These are phyloP conservation scores for Oreocharis arfaki DNA, from an alignment of 2,113 vertebrate genomes.

Conservation along the genomic window DNA sequence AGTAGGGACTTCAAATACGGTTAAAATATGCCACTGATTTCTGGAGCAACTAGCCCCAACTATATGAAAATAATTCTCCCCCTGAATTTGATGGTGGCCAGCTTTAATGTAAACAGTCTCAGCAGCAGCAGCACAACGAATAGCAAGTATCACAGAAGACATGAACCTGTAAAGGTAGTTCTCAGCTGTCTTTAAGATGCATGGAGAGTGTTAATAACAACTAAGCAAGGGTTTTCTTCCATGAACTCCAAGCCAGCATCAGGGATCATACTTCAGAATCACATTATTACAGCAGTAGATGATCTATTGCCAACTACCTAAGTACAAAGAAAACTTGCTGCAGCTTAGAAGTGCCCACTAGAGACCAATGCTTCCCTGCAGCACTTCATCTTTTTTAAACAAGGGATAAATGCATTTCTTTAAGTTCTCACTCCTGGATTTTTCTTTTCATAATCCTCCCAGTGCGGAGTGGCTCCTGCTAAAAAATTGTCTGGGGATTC, in stretches of 20 bases:
- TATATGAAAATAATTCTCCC: neutral
- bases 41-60: neutral
- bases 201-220: neutral
- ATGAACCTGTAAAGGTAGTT: neutral
- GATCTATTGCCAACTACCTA: neutral
- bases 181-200: neutral
- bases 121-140: neutral
- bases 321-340: neutral
- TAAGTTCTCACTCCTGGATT: neutral
- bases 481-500: neutral
- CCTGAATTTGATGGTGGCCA: neutral
- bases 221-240: neutral
- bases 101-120: neutral
- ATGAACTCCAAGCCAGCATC: neutral
- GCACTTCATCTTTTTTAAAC: neutral
- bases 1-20: neutral
- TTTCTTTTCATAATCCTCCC: neutral
- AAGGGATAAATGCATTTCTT: neutral
- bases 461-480: neutral
- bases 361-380: neutral
- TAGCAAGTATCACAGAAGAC: neutral
- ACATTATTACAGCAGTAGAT: neutral
- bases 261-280: neutral
- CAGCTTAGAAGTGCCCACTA: neutral
- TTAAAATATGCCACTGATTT: neutral